Evolutionary conservation across 2,888 invertebrate genomes (phyloP).

Genomic region (Lissocephala sabroskyi): DNA sequence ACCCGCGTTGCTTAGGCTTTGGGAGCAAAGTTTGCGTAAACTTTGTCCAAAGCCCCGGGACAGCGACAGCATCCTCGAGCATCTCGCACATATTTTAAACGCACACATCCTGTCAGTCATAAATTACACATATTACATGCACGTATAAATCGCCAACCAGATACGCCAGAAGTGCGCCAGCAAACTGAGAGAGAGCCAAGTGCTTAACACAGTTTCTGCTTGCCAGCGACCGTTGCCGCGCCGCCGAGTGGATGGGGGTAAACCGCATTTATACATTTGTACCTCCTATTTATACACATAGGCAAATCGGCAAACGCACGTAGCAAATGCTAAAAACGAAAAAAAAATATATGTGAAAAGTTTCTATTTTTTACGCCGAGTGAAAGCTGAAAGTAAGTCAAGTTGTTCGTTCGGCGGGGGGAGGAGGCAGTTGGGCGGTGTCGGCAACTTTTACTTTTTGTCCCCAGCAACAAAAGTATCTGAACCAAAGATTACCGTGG

Average conservation of each 20-base stretch:
- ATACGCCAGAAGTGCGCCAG: constrained; percentile 38
- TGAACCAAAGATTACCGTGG: constrained; percentile 27
- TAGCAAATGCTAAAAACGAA: constrained; percentile 24
- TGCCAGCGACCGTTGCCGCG: too few relatives aligned
- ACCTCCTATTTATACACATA: constrained; percentile 12
- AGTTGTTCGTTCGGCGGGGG: constrained; percentile 35
- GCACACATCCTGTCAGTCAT: constrained; percentile 57
- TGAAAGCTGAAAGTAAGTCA: constrained; percentile 56
- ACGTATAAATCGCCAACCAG: constrained; percentile 57
- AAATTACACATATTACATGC: constrained; percentile 63
- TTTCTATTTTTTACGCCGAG: constrained; percentile 28
- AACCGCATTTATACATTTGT: too few relatives aligned
- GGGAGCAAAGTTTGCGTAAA: too few relatives aligned
- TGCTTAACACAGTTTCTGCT: constrained; percentile 58
- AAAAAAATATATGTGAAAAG: constrained; percentile 38
- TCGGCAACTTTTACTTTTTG: constrained; percentile 45
- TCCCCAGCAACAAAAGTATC: constrained; percentile 3
- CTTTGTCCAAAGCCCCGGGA: too few relatives aligned
- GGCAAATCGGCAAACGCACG: constrained; percentile 50
- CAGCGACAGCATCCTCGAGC: constrained; percentile 22
- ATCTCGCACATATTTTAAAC: constrained; percentile 59
- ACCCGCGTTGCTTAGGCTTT: not conserved
- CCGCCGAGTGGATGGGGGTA: too few relatives aligned
- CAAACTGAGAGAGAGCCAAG: constrained; percentile 52
- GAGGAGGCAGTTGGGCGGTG: too few relatives aligned